Evolutionary conservation across 2,888 invertebrate genomes (phyloP).

Genomic region (Nomada ruficornis): DNA sequence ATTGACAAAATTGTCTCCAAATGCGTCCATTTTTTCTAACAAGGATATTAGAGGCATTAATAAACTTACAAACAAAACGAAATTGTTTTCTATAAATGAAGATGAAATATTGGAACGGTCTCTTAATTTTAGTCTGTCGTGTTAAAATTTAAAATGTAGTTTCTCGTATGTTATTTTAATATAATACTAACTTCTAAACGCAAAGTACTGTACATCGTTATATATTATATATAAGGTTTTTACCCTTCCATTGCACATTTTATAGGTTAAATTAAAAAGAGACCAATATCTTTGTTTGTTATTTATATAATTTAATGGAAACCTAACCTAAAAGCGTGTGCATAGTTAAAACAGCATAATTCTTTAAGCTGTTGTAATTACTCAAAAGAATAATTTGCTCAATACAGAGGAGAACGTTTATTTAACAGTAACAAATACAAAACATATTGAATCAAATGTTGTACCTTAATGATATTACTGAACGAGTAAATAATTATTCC

Average conservation of each 20-base stretch:
- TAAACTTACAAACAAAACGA: background rate
- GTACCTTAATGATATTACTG: conserved; percentile 39
- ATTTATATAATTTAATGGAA: conserved; percentile 9
- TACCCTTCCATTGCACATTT: background rate
- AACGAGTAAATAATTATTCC: conserved; percentile 32
- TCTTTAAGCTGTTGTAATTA: background rate
- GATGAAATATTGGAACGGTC: background rate
- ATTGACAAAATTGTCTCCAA: conserved; percentile 90
- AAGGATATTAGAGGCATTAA: background rate
- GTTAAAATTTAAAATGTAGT: background rate
- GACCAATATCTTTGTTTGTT: conserved; percentile 5
- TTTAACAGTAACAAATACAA: conserved; percentile 8
- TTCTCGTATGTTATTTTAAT: conserved; percentile 2
- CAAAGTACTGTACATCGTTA: background rate
- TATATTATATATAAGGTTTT: no score
- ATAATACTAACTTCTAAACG: background rate
- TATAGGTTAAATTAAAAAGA: conserved; percentile 23
- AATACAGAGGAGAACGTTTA: background rate
- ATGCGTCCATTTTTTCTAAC: conserved; percentile 88
- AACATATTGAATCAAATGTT: background rate
- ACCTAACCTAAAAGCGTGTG: conserved; percentile 38
- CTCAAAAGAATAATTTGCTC: background rate
- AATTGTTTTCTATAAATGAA: background rate
- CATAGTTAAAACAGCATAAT: conserved; percentile 11
- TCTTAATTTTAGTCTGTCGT: background rate